Evolutionary conservation across 2,888 invertebrate species (phyloP).

Genomic region (Muschampia plurimacula): DNA sequence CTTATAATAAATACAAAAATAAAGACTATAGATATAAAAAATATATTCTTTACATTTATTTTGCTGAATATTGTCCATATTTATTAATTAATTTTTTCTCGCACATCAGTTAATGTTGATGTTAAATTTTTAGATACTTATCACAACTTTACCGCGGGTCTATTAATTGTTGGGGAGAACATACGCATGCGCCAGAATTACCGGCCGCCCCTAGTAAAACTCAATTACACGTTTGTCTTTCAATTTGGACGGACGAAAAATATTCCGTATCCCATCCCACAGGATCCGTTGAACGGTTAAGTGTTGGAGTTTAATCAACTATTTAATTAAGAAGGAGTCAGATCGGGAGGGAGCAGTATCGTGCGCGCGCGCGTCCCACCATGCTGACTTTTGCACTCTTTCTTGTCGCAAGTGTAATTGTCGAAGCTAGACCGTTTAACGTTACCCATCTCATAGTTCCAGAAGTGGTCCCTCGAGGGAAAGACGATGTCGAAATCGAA

Average conservation of each 20-base stretch:
- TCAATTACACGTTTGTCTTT: conserved; percentile 72
- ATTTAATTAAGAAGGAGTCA: conserved; percentile 79
- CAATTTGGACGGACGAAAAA: conserved; percentile 65
- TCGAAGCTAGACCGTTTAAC: conserved; percentile 63
- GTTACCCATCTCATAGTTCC: conserved; percentile 72
- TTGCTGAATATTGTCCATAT: too few relatives aligned
- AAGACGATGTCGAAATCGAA: conserved; percentile 69
- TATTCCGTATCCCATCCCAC: conserved; percentile 59
- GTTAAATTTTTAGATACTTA: conserved; percentile 26
- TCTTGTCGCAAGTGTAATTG: conserved; percentile 49
- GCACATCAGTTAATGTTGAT: conserved; percentile 19
- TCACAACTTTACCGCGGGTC: conserved; percentile 23
- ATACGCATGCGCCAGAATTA: conserved; percentile 51
- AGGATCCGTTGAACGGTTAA: conserved; percentile 72
- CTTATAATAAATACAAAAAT: too few relatives aligned
- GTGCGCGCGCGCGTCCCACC: conserved; percentile 68
- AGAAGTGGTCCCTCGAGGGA: conserved; percentile 60
- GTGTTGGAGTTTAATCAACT: conserved; percentile 83
- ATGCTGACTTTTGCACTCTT: conserved; percentile 65
- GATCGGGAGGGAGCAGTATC: conserved; percentile 69
- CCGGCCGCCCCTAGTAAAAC: conserved; percentile 62
- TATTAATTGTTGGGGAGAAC: conserved; percentile 37
- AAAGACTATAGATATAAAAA: too few relatives aligned
- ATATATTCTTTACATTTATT: too few relatives aligned
- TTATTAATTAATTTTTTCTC: conserved; percentile 1